Evolutionary conservation across 2,797 vertebrate genomes (phyloP).

Genomic region (Psittacula derbiana): DNA sequence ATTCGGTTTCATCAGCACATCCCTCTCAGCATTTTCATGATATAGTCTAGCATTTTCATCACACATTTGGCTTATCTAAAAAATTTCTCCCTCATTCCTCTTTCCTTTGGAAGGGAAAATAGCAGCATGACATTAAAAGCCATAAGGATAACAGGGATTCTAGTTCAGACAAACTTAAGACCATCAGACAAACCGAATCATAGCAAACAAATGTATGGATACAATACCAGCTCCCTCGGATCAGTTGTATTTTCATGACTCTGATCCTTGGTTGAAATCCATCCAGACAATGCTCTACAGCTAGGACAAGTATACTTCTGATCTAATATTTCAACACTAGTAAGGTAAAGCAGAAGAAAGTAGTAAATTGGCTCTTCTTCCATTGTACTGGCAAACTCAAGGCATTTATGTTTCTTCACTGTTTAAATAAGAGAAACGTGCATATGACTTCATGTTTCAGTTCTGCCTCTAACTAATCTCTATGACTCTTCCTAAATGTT

Average conservation of each 20-base stretch:
- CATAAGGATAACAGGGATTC: not conserved
- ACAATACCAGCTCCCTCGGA: not conserved
- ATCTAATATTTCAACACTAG: not conserved
- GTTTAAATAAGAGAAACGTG: not conserved
- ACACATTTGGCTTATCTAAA: not conserved
- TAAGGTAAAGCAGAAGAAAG: not conserved
- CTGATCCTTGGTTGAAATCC: not conserved
- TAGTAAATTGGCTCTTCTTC: not conserved
- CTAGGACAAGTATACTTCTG: not conserved
- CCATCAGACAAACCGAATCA: not conserved
- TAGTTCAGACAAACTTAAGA: not conserved
- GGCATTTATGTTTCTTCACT: not conserved
- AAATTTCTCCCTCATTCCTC: not conserved
- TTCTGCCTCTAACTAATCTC: not conserved
- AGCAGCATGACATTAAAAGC: not conserved
- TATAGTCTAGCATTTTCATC: not conserved
- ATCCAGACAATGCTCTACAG: not conserved
- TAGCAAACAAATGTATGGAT: not conserved
- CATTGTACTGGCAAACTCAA: not conserved
- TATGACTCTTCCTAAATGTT: not conserved
- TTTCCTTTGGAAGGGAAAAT: not conserved
- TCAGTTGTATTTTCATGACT: not conserved
- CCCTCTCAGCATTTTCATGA: not conserved
- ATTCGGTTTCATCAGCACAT: not conserved
- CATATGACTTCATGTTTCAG: fast-evolving